Evolutionary conservation across 2,888 invertebrate genomes (phyloP), one percentile per base, ranked within the genome.

Genomic region (Tortrix viridana): DNA sequence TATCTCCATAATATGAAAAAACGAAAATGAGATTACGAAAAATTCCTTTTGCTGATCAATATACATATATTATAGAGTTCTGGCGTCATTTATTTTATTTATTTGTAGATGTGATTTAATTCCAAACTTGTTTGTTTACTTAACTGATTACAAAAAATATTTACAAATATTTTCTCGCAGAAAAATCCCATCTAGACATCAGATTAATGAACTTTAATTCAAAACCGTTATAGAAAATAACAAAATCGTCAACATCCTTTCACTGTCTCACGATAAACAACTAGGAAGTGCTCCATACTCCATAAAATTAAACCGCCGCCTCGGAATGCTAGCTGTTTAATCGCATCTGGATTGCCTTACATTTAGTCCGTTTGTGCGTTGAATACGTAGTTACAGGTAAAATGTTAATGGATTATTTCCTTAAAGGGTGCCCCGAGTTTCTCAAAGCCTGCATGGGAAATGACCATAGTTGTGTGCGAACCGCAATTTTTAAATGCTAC

Each of bases 351-450:
- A 81, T 80, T 78, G 75, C 76, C 70, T 82, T 78, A 79, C 78
- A 76, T 79, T 78, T 72, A 72, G 71, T 70, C 68, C 67, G 70
- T 71, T 73, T 73, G 69, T 70, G 66, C 74, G 68, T 75, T 80
- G 79, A 79, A 82, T 82, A 80, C 80, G 77, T 84, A 77, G 78
- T 80, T 78, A 75, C 73, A 76, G 72, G 79, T 77, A 78, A 82
- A 86, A 86, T 83, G 82, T 80, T 85, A 88, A 87, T 88, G 82
- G 85, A 82, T 85, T 81, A 81, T 83, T 83, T 79, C 87, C 86
- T 80, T 83, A 81, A 78, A 70, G 69, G 80, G 84, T 67, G 74
- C 70, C 69, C 72, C 73, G 76, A 67, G 74, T 73, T 65, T 71
- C 72, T 71, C 66, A 74, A 69, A 69, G 72, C 77, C 77, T 79